A percentile compares a stretch with the other conserved stretches of the same genome.
Conservation (phyloP, 2,888 invertebrate species). For the Heteropelma amictum region DNA sequence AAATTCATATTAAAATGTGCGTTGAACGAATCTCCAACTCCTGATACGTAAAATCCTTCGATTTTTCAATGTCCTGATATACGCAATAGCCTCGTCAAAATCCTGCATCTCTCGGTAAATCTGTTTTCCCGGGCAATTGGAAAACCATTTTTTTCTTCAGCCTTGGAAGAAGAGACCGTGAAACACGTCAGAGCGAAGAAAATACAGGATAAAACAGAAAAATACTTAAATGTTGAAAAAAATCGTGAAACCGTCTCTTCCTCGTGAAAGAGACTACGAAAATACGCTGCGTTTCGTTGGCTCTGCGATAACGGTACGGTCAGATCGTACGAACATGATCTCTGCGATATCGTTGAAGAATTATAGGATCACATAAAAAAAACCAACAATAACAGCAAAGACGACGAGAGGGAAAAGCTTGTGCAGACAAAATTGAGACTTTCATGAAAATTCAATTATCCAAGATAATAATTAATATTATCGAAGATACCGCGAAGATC, state of each 20-base stretch:
- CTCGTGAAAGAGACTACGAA: conserved; percentile 37
- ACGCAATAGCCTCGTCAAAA: conserved; percentile 54
- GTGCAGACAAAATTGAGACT: neutral
- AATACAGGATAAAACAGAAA: conserved; percentile 12
- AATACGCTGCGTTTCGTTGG: conserved; percentile 3
- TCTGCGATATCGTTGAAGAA: conserved; percentile 72
- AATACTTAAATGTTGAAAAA: conserved; percentile 58
- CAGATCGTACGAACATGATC: conserved; percentile 49
- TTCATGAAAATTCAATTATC: neutral
- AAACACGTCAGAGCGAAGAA: conserved; percentile 1
- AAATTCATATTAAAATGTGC: neutral
- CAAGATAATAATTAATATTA: neutral
- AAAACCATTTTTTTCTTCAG: neutral
- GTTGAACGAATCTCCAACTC: neutral
- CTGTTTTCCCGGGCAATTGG: neutral
- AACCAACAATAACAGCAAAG: neutral
- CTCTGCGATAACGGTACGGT: conserved; percentile 6
- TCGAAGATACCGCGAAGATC: neutral
- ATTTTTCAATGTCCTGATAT: conserved; percentile 67
- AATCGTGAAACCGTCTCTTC: conserved; percentile 41
- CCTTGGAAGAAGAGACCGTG: neutral
- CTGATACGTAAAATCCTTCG: neutral
- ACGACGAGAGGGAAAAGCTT: conserved; percentile 1
- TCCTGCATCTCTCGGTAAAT: neutral
- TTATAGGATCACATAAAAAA: conserved; percentile 73